Conservation (phyloP, 2,888 invertebrate genomes). For the Cylindroiulus punctatus region DNA sequence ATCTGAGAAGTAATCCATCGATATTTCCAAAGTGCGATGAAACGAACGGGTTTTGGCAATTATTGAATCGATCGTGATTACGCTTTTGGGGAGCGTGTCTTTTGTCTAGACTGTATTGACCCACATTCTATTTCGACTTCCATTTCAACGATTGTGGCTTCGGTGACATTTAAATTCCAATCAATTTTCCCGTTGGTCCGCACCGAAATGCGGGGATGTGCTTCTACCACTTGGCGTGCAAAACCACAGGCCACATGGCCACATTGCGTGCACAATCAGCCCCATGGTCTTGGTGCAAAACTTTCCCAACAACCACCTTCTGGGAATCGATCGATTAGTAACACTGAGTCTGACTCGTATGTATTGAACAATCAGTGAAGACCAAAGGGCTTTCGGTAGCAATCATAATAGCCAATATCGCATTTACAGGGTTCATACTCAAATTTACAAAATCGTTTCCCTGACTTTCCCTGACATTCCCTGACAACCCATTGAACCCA, state of each 20-base stretch:
- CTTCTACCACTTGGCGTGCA: neutral
- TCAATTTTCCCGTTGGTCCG: neutral
- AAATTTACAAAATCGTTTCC: no score
- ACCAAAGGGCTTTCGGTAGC: slow-evolving; percentile 2
- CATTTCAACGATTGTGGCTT: slow-evolving; percentile 19
- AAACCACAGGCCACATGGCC: neutral
- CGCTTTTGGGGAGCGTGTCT: neutral
- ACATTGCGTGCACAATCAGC: neutral
- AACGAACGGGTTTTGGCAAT: neutral
- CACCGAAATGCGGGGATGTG: neutral
- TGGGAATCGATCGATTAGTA: neutral
- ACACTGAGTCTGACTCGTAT: slow-evolving; percentile 36
- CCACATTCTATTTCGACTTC: neutral
- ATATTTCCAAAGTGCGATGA: no score
- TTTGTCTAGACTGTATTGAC: slow-evolving; percentile 37
- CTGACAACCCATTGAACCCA: no score
- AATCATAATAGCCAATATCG: slow-evolving; percentile 28
- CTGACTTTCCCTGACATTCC: no score
- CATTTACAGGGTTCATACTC: neutral
- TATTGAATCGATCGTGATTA: neutral
- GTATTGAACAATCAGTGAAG: slow-evolving; percentile 14
- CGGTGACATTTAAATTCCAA: slow-evolving; percentile 22
- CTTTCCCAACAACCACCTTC: neutral
- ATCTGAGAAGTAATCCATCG: no score
- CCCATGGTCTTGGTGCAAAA: neutral